phyloP scores from a whole-genome alignment of 2,888 invertebrate genomes.

The Myopa tessellatipennis region DNA sequence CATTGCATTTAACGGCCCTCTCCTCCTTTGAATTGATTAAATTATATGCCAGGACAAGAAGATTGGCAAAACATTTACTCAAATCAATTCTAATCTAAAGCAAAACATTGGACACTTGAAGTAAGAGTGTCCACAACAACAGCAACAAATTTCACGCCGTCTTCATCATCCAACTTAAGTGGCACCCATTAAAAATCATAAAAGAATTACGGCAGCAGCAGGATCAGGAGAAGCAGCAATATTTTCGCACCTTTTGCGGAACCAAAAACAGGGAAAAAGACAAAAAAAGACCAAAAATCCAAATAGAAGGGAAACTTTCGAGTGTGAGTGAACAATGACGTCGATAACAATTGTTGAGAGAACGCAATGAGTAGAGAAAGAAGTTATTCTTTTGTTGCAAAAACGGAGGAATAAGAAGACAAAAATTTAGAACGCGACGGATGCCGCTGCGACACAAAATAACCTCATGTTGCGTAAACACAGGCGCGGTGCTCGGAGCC shows the following conservation, averaged over 20 bases:
- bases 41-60: neutral
- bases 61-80: neutral
- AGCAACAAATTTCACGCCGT: neutral
- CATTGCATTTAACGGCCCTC: neutral
- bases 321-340: neutral
- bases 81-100: constrained; percentile 2
- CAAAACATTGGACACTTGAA: neutral
- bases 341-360: too few relatives aligned
- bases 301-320: neutral
- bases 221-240: neutral
- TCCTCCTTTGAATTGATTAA: neutral
- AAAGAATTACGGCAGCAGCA: constrained; percentile 25
- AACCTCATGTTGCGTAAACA: constrained; percentile 30
- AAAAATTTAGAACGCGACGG: neutral
- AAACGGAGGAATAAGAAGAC: neutral
- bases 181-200: constrained; percentile 34
- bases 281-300: neutral
- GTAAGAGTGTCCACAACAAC: too few relatives aligned
- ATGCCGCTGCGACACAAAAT: neutral
- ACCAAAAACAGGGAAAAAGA: neutral
- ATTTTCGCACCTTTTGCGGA: constrained; percentile 1
- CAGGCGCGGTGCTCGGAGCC: neutral
- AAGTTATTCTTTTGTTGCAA: neutral
- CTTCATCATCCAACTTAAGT: constrained; percentile 9
- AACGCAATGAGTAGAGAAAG: neutral